Evolutionary conservation across 1,140 invertebrate species (phyloP).

Genomic region (Dreissena rostriformis): DNA sequence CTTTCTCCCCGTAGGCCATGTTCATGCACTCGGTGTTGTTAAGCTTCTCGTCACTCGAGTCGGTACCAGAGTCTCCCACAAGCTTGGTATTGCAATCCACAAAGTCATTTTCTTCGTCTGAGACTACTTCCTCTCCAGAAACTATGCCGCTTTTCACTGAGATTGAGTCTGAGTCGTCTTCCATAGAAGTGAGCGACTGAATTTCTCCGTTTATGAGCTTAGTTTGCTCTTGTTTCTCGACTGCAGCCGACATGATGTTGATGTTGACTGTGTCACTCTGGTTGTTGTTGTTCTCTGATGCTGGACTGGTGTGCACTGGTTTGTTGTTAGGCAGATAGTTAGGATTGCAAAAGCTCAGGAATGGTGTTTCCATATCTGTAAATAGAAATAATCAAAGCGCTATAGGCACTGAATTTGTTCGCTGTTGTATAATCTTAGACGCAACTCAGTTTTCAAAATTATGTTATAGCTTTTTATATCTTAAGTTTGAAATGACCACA

Average conservation of each 20-base stretch:
- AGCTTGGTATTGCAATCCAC: conserved; percentile 31
- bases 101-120: conserved; percentile 51
- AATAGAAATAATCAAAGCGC: conserved; percentile 16
- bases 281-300: conserved; percentile 1
- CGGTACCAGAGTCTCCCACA: not conserved
- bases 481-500: not conserved
- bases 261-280: conserved; percentile 25
- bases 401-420: not conserved
- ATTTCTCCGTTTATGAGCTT: conserved; percentile 31
- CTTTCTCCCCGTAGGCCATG: conserved; percentile 44
- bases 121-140: conserved; percentile 22
- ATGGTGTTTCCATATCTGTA: conserved; percentile 60
- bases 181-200: conserved; percentile 33
- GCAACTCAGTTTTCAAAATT: not conserved
- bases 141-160: conserved; percentile 36
- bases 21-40: conserved; percentile 54
- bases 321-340: conserved; percentile 44
- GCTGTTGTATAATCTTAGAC: not conserved
- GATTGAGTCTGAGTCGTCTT: conserved; percentile 30
- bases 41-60: conserved; percentile 43
- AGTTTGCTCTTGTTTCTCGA: conserved; percentile 43
- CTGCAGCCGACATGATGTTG: conserved; percentile 48
- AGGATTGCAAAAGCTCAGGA: conserved; percentile 55
- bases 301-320: not conserved
- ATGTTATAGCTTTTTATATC: not conserved